Evolutionary conservation across 2,888 invertebrate genomes (phyloP), one percentile per base, ranked within the genome.

Genomic region (Drosophila tanythrix): DNA sequence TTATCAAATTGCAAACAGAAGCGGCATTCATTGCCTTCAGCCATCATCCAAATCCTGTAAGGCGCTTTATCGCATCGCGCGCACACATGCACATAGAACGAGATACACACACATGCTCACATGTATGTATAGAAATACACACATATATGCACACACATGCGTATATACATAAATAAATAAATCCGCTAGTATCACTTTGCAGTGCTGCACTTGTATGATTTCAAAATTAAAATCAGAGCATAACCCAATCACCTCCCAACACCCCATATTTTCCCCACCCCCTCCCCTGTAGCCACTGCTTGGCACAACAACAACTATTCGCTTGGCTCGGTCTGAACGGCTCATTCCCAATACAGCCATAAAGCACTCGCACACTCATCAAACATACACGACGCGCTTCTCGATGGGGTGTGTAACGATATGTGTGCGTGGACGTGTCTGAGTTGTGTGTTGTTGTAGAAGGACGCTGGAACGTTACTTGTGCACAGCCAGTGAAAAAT

Each of bases 41-140:
- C 86, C 81, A 88, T 83, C 83, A 88, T 83, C 85, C 84, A 86
- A 85, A 85, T 85, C 85, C 89, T 79, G 87, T 88, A 88, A 85
- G 89, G 87, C 87, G 87, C 89, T 85, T 85, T 85, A 85, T 83
- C 84, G 87, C 55, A 76, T 72, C 60, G 66, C 76, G 72, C 68
- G 40, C 77, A 64, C 75, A 77, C 79, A 77, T 71, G 61, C 70
- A 71, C 50, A 53, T 70, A 40, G 52, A 57, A 15, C 18, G 13
- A 61, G 40, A 58, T 43, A 59, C 59, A 67, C 55, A 51, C 36
- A 60, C 53, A 43, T n/a, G 29, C 52, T 62, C 43, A 50, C 52
- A 40, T 59, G 35, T 46, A 11, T 59, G 25, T 25, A 46, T 46
- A 52, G 3, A 33, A 5, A 25, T 53, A 5, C 35, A 33, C 33